A percentile compares a stretch with the other conserved stretches of the same genome.
phyloP scores from a whole-genome alignment of 2,888 invertebrate species.

The Caenorhabditis virilis region DNA sequence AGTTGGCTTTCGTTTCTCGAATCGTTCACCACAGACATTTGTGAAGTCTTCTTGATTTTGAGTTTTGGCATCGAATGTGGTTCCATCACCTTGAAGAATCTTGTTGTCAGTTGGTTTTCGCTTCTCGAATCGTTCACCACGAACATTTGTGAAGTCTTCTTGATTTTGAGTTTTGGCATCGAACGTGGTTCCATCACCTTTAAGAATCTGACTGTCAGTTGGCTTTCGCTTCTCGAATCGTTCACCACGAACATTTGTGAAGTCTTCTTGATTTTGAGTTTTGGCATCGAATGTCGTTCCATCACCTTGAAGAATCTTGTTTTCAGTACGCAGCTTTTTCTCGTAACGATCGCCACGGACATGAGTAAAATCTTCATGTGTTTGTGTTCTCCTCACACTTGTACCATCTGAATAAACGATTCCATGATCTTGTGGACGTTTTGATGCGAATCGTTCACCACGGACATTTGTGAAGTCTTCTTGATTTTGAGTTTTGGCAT shows the following conservation, averaged over 20 bases:
- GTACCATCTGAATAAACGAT: slow-evolving; percentile 1
- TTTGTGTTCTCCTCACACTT: background rate
- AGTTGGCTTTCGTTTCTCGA: background rate
- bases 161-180: slow-evolving; percentile 5
- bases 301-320: slow-evolving; percentile 15
- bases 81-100: slow-evolving; percentile 3
- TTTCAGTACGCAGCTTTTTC: slow-evolving; percentile 6
- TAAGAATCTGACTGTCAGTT: background rate
- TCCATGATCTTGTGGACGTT: slow-evolving; percentile 5
- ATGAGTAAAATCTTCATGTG: slow-evolving; percentile 4
- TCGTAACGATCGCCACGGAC: slow-evolving; percentile 13
- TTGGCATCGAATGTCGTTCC: slow-evolving; percentile 24
- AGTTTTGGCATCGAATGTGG: slow-evolving; percentile 6
- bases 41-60: slow-evolving; percentile 8
- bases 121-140: slow-evolving; percentile 8
- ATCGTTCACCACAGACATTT: slow-evolving; percentile 1
- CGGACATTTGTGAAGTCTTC: slow-evolving; percentile 4
- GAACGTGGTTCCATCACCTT: slow-evolving; percentile 2
- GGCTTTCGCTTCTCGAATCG: slow-evolving; percentile 3
- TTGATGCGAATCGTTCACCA: slow-evolving; percentile 10
- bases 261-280: slow-evolving; percentile 36
- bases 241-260: slow-evolving; percentile 1
- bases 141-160: slow-evolving; percentile 1
- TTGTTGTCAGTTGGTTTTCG: slow-evolving; percentile 3
- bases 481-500: slow-evolving; percentile 20